Base-by-base conservation (phyloP, 2,797 vertebrate genomes). In the Capromys pilorides region DNA sequence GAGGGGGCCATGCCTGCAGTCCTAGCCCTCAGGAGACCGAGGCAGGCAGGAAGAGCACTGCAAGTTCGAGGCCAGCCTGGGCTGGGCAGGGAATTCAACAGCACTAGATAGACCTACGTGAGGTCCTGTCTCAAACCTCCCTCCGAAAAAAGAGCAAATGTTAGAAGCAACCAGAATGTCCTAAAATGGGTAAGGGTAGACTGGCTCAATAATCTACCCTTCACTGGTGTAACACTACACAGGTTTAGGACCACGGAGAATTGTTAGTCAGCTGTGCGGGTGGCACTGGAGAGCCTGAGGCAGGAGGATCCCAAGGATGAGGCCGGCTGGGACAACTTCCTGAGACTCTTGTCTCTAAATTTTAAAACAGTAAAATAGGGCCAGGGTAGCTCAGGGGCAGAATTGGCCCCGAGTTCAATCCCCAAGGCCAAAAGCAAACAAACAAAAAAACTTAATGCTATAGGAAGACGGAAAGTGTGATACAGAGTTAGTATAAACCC, bases 151-250 rank as follows among this genome's bases (percentile, higher is more conserved):
- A 75, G 24, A 41, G 24, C 39, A 75, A 75, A 75, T 6, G 18
- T 75, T 41, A 28, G 62, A 96, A 95, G 62, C 18, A 51, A 82
- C 26, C 39, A 64, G 45, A 93, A 75, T 81, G n/a, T 77, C 66
- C 88, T 36, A 73, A 90, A 80, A 69, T 69, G 86, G 24, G 45
- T 39, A 10, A 51, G 16, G 62, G 45, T 59, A 94, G 61, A 69
- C 62, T 57, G 66, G 86, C 24, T 54, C 67, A 93, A 69, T 64
- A 80, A 81, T 8, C 33, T 89, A 2, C 0, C 36, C 21, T 41
- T n/a, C 39, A 51, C 22, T 19, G 67, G 45, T 79, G 12, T 61
- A 81, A 84, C 59, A 39, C 62, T 33, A 59, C 54, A 31, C 9
- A 64, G 12, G 26, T 41, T 36, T 12, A 64, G 66, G 83, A 78